Evolutionary conservation across 2,888 invertebrate species (phyloP).

Genomic region (Fragum fragum): DNA sequence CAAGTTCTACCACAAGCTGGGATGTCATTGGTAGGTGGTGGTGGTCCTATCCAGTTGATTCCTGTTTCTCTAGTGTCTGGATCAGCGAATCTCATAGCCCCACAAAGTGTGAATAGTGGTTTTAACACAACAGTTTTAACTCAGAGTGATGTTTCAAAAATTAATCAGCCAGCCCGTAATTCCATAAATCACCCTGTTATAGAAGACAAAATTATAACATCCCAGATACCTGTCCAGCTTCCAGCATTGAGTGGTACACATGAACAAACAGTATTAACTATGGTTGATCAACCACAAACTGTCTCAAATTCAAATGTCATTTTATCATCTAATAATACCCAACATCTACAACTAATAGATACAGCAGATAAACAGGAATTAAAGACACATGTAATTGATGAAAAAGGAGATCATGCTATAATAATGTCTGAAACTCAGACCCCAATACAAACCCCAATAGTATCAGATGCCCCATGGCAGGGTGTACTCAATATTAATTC

Average conservation of each 20-base stretch:
- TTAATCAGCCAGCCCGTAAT: neutral
- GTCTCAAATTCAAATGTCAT: neutral
- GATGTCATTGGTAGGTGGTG: neutral
- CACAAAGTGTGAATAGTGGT: conserved; percentile 11
- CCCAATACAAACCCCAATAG: conserved; percentile 41
- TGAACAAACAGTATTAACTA: neutral
- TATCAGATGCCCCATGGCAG: conserved; percentile 59
- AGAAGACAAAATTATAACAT: neutral
- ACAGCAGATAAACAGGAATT: neutral
- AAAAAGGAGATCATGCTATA: conserved; percentile 42
- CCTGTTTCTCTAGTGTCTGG: conserved; percentile 13
- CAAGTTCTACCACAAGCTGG: neutral
- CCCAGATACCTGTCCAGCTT: neutral
- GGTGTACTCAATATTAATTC: conserved; percentile 62
- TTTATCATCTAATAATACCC: neutral
- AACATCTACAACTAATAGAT: neutral
- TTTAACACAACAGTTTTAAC: conserved; percentile 11
- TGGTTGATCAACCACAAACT: neutral
- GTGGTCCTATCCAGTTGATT: conserved; percentile 10
- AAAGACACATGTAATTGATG: conserved; percentile 27
- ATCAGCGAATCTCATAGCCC: neutral
- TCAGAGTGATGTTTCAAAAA: neutral
- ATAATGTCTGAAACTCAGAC: conserved; percentile 22
- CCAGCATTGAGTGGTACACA: neutral
- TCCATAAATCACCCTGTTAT: neutral